Percentiles rank a stretch among this genome's conserved stretches.
Conservation (phyloP, 2,797 vertebrate species). For the Clarias laeviceps region DNA sequence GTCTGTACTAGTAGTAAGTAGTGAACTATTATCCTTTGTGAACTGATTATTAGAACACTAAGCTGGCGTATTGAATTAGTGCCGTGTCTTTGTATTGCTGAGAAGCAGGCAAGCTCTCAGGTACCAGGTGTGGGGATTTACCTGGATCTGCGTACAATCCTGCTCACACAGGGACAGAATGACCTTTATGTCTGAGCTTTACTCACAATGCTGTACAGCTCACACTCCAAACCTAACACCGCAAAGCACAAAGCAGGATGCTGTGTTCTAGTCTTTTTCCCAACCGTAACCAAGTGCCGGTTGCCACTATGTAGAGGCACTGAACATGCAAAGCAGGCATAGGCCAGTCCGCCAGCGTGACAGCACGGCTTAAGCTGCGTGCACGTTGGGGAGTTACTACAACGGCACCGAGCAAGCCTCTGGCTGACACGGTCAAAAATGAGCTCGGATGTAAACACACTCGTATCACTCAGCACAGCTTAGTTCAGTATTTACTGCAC, state of each 20-base stretch:
- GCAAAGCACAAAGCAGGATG: conserved; percentile 5
- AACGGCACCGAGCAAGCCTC: conserved; percentile 35
- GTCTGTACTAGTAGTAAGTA: conserved; percentile 24
- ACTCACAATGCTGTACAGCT: conserved; percentile 50
- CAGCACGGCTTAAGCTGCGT: neutral
- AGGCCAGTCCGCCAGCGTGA: neutral
- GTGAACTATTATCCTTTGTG: conserved; percentile 20
- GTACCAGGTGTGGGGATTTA: conserved; percentile 79
- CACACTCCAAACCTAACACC: conserved; percentile 6
- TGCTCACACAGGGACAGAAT: conserved; percentile 76
- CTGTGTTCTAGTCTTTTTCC: neutral
- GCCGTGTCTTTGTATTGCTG: conserved; percentile 57
- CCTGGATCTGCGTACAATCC: conserved; percentile 79
- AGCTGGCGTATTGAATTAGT: conserved; percentile 48
- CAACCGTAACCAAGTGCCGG: neutral
- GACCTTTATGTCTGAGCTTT: conserved; percentile 67
- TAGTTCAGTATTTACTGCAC: conserved; percentile 36
- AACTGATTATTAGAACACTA: conserved; percentile 23
- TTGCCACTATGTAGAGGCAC: neutral
- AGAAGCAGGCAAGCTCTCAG: conserved; percentile 75
- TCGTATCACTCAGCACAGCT: conserved; percentile 61
- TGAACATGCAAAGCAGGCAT: conserved; percentile 6
- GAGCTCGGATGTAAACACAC: conserved; percentile 60
- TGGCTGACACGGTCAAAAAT: conserved; percentile 48
- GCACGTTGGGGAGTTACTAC: conserved; percentile 29